Evolutionary conservation across 2,113 vertebrate species (phyloP).

Genomic region (Tetrax tetrax): DNA sequence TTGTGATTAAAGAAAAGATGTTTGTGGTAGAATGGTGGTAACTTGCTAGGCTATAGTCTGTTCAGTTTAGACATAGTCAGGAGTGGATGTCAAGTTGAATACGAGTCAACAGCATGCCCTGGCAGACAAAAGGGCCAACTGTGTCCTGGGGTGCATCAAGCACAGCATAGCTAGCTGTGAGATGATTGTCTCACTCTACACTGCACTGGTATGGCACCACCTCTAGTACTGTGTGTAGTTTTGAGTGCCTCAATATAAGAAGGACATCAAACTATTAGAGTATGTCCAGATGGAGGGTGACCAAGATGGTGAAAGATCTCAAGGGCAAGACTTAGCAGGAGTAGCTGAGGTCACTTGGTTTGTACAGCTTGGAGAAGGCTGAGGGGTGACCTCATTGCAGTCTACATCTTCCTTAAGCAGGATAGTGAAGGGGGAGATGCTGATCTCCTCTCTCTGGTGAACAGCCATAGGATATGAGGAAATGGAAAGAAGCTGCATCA

Average conservation of each 20-base stretch:
- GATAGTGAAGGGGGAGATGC: not conserved
- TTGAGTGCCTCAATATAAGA: not conserved
- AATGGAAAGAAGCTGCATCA: not conserved
- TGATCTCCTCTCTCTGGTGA: not conserved
- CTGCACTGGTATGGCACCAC: not conserved
- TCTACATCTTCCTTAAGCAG: not conserved
- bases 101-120: not conserved
- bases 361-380: not conserved
- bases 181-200: not conserved
- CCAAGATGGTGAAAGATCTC: not conserved
- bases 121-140: not conserved
- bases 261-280: not conserved
- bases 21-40: not conserved
- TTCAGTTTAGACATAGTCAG: not conserved
- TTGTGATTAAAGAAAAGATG: not conserved
- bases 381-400: not conserved
- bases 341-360: not conserved
- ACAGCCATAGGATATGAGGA: not conserved
- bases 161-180: not conserved
- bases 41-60: not conserved
- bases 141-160: not conserved
- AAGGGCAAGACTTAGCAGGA: not conserved
- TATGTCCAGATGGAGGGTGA: not conserved
- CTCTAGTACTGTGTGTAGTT: not conserved
- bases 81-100: not conserved